Evolutionary conservation across 2,888 invertebrate genomes (phyloP), one percentile per base, ranked within the genome.

Genomic region (Bembecia ichneumoniformis): DNA sequence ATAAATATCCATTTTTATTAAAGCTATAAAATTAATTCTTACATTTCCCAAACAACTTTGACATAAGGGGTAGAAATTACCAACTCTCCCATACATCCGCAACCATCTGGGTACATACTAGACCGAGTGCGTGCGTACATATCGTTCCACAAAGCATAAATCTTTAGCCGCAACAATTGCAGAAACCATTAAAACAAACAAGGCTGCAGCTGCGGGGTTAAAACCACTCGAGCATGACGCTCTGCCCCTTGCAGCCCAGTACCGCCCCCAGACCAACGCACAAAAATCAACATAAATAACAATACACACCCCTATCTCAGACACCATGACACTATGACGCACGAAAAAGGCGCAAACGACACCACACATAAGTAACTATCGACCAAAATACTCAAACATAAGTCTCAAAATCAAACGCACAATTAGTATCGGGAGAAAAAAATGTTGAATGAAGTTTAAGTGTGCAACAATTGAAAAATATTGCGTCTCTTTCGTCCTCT

Each of bases 221-320:
- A 62, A 65, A 53, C 77, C 81, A 80, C 77, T 81, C 81, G 67
- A 75, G 76, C 76, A 68, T 60, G 68, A 64, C 77, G 82, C 66
- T 70, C 82, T 61, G 82, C 84, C 87, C 76, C 72, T 63, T 51
- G 70, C 70, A 17, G 77, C 84, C 72, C 63, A 52, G 70, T 70
- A 17, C 77, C 84, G 82, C 82, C 86, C 83, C 78, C 76, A 67
- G 60, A 72, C 66, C 67, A 71, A 71, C 71, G 79, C 76, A 81
- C 82, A 79, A 78, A 82, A 86, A 83, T 83, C 84, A 86, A 82
- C 86, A 86, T 87, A 84, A 84, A 84, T 86, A 87, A 86, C 84
- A 82, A 82, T 82, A 81, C 81, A 84, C 84, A 86, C 86, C 87
- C 87, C 86, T 82, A 84, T 83, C 82, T 81, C 76, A 78, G 69